Evolutionary conservation across 2,113 vertebrate species (phyloP).

Genomic region (Seriola dumerili): DNA sequence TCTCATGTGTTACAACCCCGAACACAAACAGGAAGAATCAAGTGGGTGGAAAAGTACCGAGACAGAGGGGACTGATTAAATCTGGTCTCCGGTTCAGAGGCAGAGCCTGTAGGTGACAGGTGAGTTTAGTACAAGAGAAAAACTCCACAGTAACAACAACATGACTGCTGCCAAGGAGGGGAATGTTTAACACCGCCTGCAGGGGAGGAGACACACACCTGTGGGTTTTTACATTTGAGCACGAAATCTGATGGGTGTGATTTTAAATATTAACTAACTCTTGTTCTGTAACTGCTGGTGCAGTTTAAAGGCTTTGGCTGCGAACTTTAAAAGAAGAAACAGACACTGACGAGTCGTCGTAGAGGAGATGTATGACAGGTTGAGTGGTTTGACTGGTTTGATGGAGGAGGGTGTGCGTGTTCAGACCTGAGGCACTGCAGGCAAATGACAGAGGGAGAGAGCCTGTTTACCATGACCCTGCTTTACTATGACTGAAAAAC

Average conservation of each 20-base stretch:
- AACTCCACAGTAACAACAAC: background rate
- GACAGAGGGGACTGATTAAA: background rate
- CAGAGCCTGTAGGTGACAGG: background rate
- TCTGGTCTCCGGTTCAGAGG: background rate
- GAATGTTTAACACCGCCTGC: background rate
- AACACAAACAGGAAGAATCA: background rate
- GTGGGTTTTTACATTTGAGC: background rate
- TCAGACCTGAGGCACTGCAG: conserved; percentile 7
- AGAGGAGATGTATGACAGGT: too few species aligned
- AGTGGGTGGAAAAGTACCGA: background rate
- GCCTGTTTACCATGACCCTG: background rate
- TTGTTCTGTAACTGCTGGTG: background rate
- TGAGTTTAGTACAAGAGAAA: background rate
- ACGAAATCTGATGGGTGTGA: background rate
- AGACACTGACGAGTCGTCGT: background rate
- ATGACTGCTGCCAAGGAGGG: background rate
- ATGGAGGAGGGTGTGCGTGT: background rate
- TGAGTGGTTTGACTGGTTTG: conserved; percentile 28
- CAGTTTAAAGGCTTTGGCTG: background rate
- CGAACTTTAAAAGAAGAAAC: background rate
- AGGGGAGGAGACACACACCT: background rate
- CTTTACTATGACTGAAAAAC: background rate
- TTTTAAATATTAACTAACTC: background rate
- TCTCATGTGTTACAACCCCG: background rate
- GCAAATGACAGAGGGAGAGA: background rate